These are phyloP conservation scores for Cyphomyrmex costatus DNA, from an alignment of 1,140 invertebrate genomes.

Conservation along the genomic window DNA sequence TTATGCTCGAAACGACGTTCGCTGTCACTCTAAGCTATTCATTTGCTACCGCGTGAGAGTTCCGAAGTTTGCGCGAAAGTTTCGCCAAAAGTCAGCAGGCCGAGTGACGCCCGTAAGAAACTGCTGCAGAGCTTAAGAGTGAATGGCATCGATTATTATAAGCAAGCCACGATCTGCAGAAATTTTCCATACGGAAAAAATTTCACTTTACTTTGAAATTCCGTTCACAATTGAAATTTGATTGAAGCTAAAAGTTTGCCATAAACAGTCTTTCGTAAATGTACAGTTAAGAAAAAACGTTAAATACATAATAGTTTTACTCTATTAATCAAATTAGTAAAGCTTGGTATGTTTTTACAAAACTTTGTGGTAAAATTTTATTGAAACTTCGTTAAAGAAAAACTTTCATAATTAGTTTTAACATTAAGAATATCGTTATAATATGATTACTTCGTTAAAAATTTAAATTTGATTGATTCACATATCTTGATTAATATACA, in stretches of 20 bases:
- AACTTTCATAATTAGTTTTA: neutral
- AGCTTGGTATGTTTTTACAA: neutral
- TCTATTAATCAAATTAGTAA: neutral
- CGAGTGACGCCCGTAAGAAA: slow-evolving; percentile 67
- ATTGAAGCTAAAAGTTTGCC: neutral
- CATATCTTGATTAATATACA: neutral
- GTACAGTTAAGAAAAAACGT: neutral
- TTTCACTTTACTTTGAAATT: neutral
- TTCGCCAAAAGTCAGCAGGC: slow-evolving; percentile 66
- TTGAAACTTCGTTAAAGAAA: neutral
- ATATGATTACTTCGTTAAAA: neutral
- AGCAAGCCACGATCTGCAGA: slow-evolving; percentile 25
- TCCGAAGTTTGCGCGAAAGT: slow-evolving; percentile 58
- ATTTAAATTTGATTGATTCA: neutral
- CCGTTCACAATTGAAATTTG: neutral
- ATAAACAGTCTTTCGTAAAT: neutral
- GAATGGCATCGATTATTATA: slow-evolving; percentile 60
- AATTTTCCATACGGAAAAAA: slow-evolving; percentile 40
- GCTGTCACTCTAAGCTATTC: slow-evolving; percentile 69
- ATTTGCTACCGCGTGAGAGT: slow-evolving; percentile 34
- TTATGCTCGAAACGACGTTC: slow-evolving; percentile 67
- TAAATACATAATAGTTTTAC: neutral
- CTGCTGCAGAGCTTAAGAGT: slow-evolving; percentile 37
- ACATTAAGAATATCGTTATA: neutral
- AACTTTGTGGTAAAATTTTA: neutral